Evolutionary conservation across 2,113 vertebrate genomes (phyloP).

Genomic region (Sinocyclocheilus rhinocerous): DNA sequence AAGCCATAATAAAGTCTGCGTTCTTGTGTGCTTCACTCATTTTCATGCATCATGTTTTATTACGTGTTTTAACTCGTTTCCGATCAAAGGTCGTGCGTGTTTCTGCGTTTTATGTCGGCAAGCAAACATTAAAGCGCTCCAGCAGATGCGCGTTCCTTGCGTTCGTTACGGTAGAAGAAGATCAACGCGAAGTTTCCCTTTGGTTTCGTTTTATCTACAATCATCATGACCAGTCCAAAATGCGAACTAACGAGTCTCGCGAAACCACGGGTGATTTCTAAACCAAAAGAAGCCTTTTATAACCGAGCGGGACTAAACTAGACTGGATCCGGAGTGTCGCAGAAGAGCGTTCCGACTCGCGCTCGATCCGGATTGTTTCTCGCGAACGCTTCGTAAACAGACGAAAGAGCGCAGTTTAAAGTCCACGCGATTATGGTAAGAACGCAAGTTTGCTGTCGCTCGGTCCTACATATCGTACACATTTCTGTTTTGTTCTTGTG

Average conservation of each 20-base stretch:
- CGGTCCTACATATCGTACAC: neutral
- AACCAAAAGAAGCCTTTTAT: neutral
- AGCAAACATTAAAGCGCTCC: neutral
- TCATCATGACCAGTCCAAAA: neutral
- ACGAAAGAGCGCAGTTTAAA: neutral
- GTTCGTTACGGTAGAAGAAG: conserved; percentile 37
- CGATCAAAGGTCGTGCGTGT: neutral
- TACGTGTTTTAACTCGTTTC: neutral
- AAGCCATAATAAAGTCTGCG: neutral
- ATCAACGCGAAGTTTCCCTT: conserved; percentile 64
- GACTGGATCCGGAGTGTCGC: neutral
- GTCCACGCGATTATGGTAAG: conserved; percentile 23
- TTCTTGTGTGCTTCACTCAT: neutral
- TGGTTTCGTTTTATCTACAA: conserved; percentile 57
- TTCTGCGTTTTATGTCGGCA: accelerated
- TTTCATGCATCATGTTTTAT: neutral
- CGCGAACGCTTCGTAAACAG: conserved; percentile 40
- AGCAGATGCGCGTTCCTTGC: neutral
- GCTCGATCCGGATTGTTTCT: neutral
- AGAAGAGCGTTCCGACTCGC: no score
- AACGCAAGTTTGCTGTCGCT: neutral
- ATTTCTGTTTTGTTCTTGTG: neutral
- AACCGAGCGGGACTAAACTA: no score
- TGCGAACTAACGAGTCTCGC: neutral
- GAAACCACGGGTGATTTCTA: neutral